These are phyloP conservation scores for Dilophus febrilis DNA, from an alignment of 2,888 invertebrate genomes.

Conservation along the genomic window DNA sequence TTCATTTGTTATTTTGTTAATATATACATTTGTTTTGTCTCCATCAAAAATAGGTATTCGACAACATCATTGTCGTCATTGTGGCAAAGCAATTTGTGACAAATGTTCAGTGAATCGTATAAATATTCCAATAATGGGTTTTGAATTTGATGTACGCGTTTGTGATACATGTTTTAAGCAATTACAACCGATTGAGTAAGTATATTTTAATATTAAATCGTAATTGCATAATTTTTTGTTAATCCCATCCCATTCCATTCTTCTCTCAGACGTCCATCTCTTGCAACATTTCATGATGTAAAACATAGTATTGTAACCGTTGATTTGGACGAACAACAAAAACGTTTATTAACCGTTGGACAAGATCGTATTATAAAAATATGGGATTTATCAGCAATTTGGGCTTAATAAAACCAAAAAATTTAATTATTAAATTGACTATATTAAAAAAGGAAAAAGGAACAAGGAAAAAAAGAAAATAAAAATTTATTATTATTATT, in stretches of 20 bases:
- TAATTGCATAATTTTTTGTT: not conserved
- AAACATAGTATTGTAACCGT: conserved; percentile 81
- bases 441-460: too few relatives aligned
- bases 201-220: conserved; percentile 15
- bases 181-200: conserved; percentile 74
- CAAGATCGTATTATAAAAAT: conserved; percentile 90
- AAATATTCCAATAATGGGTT: conserved; percentile 90
- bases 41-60: conserved; percentile 49
- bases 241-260: too few relatives aligned
- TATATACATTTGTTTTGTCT: too few relatives aligned
- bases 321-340: conserved; percentile 77
- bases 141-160: conserved; percentile 92
- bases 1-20: too few relatives aligned
- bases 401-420: conserved; percentile 26
- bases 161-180: conserved; percentile 81
- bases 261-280: conserved; percentile 61
- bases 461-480: too few relatives aligned
- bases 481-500: too few relatives aligned
- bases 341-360: conserved; percentile 80
- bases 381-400: conserved; percentile 65
- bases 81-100: conserved; percentile 92
- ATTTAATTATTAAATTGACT: too few relatives aligned
- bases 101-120: conserved; percentile 76
- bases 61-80: conserved; percentile 82
- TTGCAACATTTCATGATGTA: conserved; percentile 90